These are phyloP conservation scores for Chelonia mydas DNA, from an alignment of 2,797 vertebrate species.

Conservation along the genomic window DNA sequence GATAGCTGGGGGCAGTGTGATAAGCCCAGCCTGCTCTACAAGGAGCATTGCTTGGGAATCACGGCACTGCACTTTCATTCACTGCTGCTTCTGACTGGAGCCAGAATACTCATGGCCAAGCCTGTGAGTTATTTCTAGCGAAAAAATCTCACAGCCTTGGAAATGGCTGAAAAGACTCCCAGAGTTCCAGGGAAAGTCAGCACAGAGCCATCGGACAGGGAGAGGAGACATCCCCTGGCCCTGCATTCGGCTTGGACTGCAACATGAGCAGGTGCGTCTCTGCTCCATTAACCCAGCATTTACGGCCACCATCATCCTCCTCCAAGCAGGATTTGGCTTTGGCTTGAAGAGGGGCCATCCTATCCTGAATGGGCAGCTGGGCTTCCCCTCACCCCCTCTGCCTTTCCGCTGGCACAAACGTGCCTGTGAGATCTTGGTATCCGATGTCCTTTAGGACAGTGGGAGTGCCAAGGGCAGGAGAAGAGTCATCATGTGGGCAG, in stretches of 20 bases:
- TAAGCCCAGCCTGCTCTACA: conserved; percentile 39
- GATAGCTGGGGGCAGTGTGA: conserved; percentile 21
- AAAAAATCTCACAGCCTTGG: conserved; percentile 45
- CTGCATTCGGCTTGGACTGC: conserved; percentile 42
- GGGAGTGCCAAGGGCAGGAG: background rate
- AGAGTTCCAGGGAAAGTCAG: background rate
- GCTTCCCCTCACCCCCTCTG: background rate
- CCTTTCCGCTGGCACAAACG: background rate
- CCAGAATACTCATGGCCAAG: background rate
- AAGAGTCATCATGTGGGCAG: background rate
- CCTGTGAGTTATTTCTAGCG: conserved; percentile 12
- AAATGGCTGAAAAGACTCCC: background rate
- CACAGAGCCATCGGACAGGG: background rate
- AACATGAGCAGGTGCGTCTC: conserved; percentile 50
- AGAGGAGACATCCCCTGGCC: background rate
- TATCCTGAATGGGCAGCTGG: background rate
- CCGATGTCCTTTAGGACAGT: background rate
- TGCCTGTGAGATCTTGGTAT: rapidly evolving
- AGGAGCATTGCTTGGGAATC: conserved; percentile 33
- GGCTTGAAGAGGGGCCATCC: background rate
- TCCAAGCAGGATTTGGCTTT: background rate
- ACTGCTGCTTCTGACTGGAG: too few species aligned
- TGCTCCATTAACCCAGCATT: conserved; percentile 60
- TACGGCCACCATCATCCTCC: conserved; percentile 42
- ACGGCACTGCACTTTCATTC: background rate